Percentiles rank a stretch among this genome's conserved stretches.
Evolutionary conservation across 2,888 invertebrate genomes (phyloP).

Genomic region (Acanthosoma haemorrhoidale): DNA sequence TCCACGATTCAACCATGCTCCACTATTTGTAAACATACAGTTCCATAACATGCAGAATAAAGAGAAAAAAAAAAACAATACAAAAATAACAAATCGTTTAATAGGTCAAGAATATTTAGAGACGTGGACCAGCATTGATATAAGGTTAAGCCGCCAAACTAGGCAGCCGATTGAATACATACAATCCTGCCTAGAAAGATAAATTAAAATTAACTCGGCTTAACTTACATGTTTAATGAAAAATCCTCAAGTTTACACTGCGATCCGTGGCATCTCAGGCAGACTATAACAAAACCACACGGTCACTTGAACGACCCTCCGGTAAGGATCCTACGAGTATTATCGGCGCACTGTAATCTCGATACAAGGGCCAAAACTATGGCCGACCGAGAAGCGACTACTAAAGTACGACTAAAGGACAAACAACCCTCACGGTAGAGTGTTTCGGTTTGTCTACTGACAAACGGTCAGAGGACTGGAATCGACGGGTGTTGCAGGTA

Average conservation of each 20-base stretch:
- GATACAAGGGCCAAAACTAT: no score
- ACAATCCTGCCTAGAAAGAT: neutral
- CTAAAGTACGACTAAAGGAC: no score
- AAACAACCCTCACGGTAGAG: neutral
- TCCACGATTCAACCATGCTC: no score
- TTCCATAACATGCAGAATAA: neutral
- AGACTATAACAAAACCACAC: neutral
- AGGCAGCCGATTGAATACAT: neutral
- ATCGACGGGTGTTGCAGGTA: neutral
- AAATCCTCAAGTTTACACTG: neutral
- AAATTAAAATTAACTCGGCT: neutral
- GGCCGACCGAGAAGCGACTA: no score
- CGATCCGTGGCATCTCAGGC: neutral
- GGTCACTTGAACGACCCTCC: neutral
- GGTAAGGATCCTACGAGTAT: neutral
- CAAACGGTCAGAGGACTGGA: neutral
- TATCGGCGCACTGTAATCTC: no score
- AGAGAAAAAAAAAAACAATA: no score
- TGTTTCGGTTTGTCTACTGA: neutral
- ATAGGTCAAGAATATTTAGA: no score
- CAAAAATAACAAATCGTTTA: no score
- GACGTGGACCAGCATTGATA: neutral
- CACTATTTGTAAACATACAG: neutral
- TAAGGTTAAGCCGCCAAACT: conserved; percentile 1
- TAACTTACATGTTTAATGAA: neutral